Conservation (phyloP, 1,140 invertebrate genomes). For the Stenopsyche tienmushanensis region DNA sequence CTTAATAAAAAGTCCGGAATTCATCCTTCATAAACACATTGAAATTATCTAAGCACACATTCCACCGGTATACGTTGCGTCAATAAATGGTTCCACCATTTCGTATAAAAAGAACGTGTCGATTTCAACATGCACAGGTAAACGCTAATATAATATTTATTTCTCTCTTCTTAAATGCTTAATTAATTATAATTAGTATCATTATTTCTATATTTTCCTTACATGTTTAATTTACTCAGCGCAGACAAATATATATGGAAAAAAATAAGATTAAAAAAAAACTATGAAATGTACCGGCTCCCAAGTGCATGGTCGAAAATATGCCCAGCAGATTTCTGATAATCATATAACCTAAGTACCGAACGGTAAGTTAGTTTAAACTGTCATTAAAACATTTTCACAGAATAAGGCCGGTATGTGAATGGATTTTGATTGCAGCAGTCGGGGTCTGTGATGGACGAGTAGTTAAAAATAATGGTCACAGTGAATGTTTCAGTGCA, state of each 20-base stretch:
- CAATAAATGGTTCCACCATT: too few relatives aligned
- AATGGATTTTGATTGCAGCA: conserved; percentile 20
- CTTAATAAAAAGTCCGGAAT: too few relatives aligned
- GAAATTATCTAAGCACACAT: too few relatives aligned
- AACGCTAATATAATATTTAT: conserved; percentile 20
- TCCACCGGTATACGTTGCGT: too few relatives aligned
- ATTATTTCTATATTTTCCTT: conserved; percentile 25
- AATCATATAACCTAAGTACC: conserved; percentile 29
- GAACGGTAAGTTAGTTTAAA: conserved; percentile 10
- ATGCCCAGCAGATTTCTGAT: conserved; percentile 28
- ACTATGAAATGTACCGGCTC: conserved; percentile 6
- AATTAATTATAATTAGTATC: conserved; percentile 26
- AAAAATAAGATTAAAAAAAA: conserved; percentile 19
- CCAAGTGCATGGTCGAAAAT: conserved; percentile 20
- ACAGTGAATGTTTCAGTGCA: conserved; percentile 48
- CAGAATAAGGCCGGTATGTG: conserved; percentile 21
- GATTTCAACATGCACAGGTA: conserved; percentile 15
- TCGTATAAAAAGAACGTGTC: conserved; percentile 16
- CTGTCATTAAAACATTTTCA: conserved; percentile 6
- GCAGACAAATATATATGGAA: conserved; percentile 12
- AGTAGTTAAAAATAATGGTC: conserved; percentile 23
- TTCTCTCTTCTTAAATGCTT: conserved; percentile 17
- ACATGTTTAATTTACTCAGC: conserved; percentile 12
- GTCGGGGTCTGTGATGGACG: conserved; percentile 20
- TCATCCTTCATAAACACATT: too few relatives aligned